A percentile compares a stretch with the other conserved stretches of the same genome.
Conservation (phyloP, 2,888 invertebrate genomes). For the Erannis defoliaria region DNA sequence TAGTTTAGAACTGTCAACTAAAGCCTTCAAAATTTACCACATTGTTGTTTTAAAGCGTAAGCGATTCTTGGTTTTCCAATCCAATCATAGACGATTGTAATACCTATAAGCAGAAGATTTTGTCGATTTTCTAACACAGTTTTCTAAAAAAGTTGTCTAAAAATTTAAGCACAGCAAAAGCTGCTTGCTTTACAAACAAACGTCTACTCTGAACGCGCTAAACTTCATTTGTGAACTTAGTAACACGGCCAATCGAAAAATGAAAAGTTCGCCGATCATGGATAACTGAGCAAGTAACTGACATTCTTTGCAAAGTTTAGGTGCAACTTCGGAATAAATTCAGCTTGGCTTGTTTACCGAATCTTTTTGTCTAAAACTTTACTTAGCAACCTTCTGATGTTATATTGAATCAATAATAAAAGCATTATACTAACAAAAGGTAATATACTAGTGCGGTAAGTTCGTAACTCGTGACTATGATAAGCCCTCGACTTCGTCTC, state of each 20-base stretch:
- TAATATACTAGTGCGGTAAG: too few relatives aligned
- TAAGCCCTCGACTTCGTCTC: too few relatives aligned
- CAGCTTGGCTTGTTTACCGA: constrained; percentile 66
- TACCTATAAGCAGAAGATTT: too few relatives aligned
- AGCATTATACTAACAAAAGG: too few relatives aligned
- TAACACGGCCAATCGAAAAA: constrained; percentile 83
- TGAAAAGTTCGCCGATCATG: constrained; percentile 78
- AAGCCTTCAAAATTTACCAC: too few relatives aligned
- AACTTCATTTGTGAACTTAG: constrained; percentile 81
- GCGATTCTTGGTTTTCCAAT: too few relatives aligned
- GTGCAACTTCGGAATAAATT: constrained; percentile 68
- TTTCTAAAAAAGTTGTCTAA: neutral
- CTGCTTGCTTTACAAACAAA: constrained; percentile 54
- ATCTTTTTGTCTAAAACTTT: constrained; percentile 46
- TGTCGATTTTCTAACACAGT: too few relatives aligned
- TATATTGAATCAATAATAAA: neutral
- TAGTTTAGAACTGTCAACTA: too few relatives aligned
- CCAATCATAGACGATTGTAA: too few relatives aligned
- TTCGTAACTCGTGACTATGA: too few relatives aligned
- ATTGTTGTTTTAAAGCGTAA: too few relatives aligned
- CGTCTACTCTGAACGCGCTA: constrained; percentile 70
- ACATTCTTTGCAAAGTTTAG: constrained; percentile 79
- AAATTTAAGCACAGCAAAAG: constrained; percentile 1
- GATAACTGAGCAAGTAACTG: constrained; percentile 79
- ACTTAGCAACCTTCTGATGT: too few relatives aligned